Evolutionary conservation across 2,113 vertebrate genomes (phyloP), one percentile per base, ranked within the genome.

Genomic region (Nesogale talazaci): DNA sequence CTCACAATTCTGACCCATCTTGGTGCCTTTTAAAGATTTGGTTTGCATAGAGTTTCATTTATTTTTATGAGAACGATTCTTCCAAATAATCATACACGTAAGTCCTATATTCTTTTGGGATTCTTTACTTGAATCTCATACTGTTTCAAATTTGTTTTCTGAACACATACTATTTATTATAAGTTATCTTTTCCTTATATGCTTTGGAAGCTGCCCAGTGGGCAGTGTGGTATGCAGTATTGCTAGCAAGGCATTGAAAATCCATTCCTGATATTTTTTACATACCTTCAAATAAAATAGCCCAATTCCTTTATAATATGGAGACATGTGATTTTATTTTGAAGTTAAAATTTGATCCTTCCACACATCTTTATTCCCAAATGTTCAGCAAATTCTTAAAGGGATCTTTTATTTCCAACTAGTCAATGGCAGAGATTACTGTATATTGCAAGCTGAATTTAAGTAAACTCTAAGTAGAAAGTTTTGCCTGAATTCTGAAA

Each of bases 331-430:
- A 69, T 25, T 12, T 79, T 81, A 8, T 81, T 81, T 61, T 75
- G 19, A 16, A 85, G 70, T 92, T 92, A 72, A 65, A 88, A 78
- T 75, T 59, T 75, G 5, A 46, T 72, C 11, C 67, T 86, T 69
- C 46, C 42, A 8, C n/a, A 69, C 22, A 4, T 23, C 7, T 40
- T 77, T 4, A 40, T 87, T 69, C 34, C 40, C 57, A 69, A 52
- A 52, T 52, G 46, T 52, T 11, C 31, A 86, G 61, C 59, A 57
- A 86, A 40, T 75, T 78, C 38, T 88, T 83, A 25, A 42, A 9
- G 56, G 1, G 31, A 61, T 63, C 79, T 92, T 75, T 70, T 70
- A 4, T 82, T 89, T 83, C 34, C 34, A 63, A 12, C 14, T 75
- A 15, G 69, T 36, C 38, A 8, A 17, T 57, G 29, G 1, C 25